phyloP scores from a whole-genome alignment of 2,797 vertebrate genomes.

The Microtus californicus region DNA sequence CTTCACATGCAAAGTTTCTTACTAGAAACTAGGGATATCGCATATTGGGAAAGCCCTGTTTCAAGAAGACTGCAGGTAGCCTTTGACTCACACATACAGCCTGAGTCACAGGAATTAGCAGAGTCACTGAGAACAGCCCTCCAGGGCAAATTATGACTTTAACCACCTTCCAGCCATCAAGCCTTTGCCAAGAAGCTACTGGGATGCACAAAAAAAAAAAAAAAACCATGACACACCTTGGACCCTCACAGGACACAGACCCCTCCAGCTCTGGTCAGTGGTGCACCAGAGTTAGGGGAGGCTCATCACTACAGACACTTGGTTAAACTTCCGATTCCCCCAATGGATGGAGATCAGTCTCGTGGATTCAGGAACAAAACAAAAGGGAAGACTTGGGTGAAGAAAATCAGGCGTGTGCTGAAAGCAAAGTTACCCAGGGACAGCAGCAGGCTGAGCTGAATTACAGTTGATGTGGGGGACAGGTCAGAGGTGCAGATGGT shows the following conservation, averaged over 20 bases:
- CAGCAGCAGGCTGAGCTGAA: not conserved
- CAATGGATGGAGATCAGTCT: not conserved
- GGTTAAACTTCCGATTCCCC: not conserved
- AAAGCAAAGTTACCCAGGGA: not conserved
- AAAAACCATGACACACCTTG: not conserved
- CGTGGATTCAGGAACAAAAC: not conserved
- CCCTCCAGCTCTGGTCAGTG: not conserved
- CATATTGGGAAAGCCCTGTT: constrained; percentile 70
- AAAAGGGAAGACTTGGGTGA: not conserved
- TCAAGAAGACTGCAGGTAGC: constrained; percentile 58
- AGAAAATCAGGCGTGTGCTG: not conserved
- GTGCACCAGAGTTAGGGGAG: not conserved
- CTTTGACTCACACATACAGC: constrained; percentile 75
- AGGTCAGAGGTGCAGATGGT: not conserved
- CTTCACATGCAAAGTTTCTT: not conserved
- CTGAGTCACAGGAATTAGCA: constrained; percentile 38
- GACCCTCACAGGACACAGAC: not conserved
- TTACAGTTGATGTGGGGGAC: accelerated
- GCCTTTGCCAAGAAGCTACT: not conserved
- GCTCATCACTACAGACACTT: not conserved
- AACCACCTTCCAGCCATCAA: not conserved
- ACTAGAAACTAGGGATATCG: constrained; percentile 71
- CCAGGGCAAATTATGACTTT: not conserved
- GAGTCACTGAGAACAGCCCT: not conserved
- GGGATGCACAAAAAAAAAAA: not conserved